Base-by-base conservation (phyloP, 2,888 invertebrate species). In the Epirrita christyi region DNA sequence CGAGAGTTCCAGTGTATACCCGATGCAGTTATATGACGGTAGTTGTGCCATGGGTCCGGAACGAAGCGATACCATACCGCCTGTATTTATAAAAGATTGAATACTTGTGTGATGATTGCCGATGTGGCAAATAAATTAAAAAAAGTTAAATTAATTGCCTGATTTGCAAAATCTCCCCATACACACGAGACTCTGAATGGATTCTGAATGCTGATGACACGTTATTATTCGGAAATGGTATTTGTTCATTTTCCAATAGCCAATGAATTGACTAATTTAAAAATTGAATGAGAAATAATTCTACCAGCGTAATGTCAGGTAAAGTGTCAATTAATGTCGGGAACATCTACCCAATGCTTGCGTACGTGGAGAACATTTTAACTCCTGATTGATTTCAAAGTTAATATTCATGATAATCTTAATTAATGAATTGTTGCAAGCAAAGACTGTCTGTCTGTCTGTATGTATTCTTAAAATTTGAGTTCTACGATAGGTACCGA, bases 211-310 rank as follows among this genome's bases (percentile, higher is more conserved):
- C n/a, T n/a, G n/a, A n/a, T 48, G 59, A 59, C 67, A 66, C 41
- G 56, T 63, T 66, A 71, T 68, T 56, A 63, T 34, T 68, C 68
- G 51, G 72, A 72, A 47, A 49, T 75, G 65, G 64, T 54, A 51
- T 74, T 71, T 73, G 72, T 72, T 66, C 68, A 71, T 72, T 75
- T 73, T 58, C 69, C 71, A 67, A 73, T 70, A 64, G 70, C 66
- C 65, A 58, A 56, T 67, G 65, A 63, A 68, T 73, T 65, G 70
- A 73, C 77, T 75, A 67, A 76, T 76, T 47, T 69, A 74, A 67
- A 43, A 57, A 66, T 55, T 64, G 64, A 64, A 70, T 73, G 74
- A 71, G 60, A 47, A 64, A 21, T 21, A 21, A 21, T 21, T 21
- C 21, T 3, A 21, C 21, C 55, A n/a, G n/a, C 59, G 65, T 11